Base-by-base conservation (phyloP, 2,888 invertebrate species). In the Sturmia bella region DNA sequence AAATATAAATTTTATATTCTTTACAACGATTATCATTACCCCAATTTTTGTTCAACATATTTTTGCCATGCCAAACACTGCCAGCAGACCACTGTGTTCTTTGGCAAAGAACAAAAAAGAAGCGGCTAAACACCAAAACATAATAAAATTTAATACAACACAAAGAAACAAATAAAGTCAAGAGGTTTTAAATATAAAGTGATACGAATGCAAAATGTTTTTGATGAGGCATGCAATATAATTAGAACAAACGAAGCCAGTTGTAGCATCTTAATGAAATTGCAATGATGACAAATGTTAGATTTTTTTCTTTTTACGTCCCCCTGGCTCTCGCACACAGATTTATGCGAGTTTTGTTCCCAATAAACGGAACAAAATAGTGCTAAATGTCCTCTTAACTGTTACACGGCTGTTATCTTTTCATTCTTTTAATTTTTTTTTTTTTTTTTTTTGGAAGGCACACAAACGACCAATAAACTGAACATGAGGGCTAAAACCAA, bases 111-210 rank as follows among this genome's bases (percentile, higher is more conserved):
- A 21, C 9, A 45, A 82, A 43, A 48, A 17, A 12, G 56, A 12
- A 32, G 12, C 45, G 12, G 13, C 13, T 7, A 2, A 48, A 50
- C 32, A 59, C 17, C 17, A 54, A 57, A 68, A 27, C 17, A 1
- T 21, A 76, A 52, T 68, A 61, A n/a, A 45, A 54, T 69, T 69
- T 69, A 76, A 63, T 61, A 52, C 61, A 17, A 61, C 11, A 76
- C 69, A 45, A 32, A 54, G 37, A 87, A 87, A 82, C 69, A 70
- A 66, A 80, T 73, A 83, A 86, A 88, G 88, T 88, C 88, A 88
- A 88, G 88, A 88, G 88, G 88, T 85, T 88, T 88, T 87, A 87
- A 87, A 88, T 89, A 87, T 84, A 87, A 76, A 76, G 45, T 56
- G 21, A 41, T 32, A 48, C 9, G 45, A 41, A 52, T 17, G 21